Evolutionary conservation across 2,113 vertebrate genomes (phyloP).

Genomic region (Scytalopus superciliaris): DNA sequence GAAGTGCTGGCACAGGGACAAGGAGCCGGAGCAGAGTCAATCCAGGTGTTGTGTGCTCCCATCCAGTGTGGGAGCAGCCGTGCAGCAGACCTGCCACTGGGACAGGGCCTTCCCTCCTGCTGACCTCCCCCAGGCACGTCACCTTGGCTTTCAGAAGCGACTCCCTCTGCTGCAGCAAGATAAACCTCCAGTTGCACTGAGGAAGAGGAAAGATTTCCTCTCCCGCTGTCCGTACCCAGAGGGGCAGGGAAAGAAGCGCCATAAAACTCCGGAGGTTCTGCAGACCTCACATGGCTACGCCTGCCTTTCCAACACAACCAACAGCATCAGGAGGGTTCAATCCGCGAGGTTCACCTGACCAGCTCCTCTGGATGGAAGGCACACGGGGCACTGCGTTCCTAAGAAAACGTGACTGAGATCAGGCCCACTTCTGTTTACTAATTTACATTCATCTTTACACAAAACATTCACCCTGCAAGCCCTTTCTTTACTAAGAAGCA

Average conservation of each 20-base stretch:
- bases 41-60: neutral
- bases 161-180: neutral
- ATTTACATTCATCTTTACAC: neutral
- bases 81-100: neutral
- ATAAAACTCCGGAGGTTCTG: neutral
- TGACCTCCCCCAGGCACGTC: neutral
- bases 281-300: neutral
- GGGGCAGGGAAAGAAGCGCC: neutral
- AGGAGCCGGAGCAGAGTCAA: neutral
- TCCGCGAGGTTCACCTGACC: accelerated
- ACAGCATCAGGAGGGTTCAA: neutral
- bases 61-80: accelerated
- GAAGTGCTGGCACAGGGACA: conserved; percentile 53
- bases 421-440: neutral
- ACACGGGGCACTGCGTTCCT: neutral
- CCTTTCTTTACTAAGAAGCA: neutral
- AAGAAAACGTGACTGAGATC: neutral
- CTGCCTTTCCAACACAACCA: neutral
- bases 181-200: neutral
- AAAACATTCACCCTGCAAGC: neutral
- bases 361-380: neutral
- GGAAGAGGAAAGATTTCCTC: neutral
- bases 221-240: neutral
- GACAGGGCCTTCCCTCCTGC: neutral
- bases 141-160: neutral